These are phyloP conservation scores for Seladonia tumulorum DNA, from an alignment of 2,888 invertebrate species.

Conservation along the genomic window DNA sequence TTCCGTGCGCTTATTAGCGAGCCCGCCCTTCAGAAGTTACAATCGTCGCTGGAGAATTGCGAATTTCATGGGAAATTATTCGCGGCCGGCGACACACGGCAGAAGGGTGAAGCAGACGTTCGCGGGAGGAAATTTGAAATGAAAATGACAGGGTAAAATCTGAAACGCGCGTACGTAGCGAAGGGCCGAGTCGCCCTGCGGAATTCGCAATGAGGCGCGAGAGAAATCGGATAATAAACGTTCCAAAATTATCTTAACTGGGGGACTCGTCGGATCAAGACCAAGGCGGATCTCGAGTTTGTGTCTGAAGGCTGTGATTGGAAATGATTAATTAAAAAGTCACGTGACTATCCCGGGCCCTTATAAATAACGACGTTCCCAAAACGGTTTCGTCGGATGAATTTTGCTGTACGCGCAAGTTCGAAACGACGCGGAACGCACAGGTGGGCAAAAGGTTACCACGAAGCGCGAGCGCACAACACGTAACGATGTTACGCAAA, in stretches of 20 bases:
- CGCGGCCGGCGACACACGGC: neutral
- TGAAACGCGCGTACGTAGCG: neutral
- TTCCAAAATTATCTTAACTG: neutral
- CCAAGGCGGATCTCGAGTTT: no score
- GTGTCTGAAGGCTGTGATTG: no score
- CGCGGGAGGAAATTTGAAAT: neutral
- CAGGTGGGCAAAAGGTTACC: conserved; percentile 2
- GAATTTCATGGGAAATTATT: neutral
- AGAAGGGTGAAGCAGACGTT: neutral
- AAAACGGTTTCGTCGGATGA: no score
- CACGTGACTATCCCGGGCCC: no score
- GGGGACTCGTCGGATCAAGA: no score
- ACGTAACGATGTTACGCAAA: neutral
- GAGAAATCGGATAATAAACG: neutral
- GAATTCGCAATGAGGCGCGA: neutral
- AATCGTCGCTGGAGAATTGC: neutral
- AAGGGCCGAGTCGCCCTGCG: neutral
- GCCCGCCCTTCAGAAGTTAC: neutral
- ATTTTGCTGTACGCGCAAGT: neutral
- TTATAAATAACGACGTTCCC: no score
- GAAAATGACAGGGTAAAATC: neutral
- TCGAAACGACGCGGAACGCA: neutral
- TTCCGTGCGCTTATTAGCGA: neutral
- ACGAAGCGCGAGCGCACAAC: neutral
- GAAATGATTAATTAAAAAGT: no score